A percentile compares a stretch with the other conserved stretches of the same genome.
phyloP scores from a whole-genome alignment of 2,797 vertebrate species.

The Cyclura pinguis region DNA sequence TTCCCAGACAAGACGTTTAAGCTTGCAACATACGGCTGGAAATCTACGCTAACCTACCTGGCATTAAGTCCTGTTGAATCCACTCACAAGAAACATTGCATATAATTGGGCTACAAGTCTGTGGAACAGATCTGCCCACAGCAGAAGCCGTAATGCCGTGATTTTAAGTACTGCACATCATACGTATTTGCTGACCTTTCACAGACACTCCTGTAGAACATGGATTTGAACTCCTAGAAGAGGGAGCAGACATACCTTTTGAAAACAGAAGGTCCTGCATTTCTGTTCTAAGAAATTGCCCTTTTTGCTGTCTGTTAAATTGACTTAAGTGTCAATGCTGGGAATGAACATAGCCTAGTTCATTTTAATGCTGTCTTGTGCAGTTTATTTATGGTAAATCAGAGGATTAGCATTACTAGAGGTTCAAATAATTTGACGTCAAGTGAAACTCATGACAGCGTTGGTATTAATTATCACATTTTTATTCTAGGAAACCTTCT shows the following conservation, averaged over 20 bases:
- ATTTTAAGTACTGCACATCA: background rate
- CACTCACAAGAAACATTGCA: background rate
- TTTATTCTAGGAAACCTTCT: constrained; percentile 72
- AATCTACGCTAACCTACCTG: too few relatives aligned
- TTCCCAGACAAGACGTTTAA: background rate
- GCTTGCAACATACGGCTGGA: background rate
- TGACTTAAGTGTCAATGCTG: constrained; percentile 52
- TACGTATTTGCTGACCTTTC: background rate
- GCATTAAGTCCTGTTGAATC: background rate
- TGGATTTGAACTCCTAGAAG: background rate
- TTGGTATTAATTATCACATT: constrained; percentile 66
- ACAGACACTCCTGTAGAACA: background rate
- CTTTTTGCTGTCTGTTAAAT: constrained; percentile 36
- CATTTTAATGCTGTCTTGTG: constrained; percentile 40
- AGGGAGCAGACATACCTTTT: background rate
- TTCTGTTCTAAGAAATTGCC: background rate
- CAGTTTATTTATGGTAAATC: constrained; percentile 53
- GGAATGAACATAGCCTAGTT: constrained; percentile 56
- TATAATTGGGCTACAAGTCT: background rate
- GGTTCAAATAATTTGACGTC: constrained; percentile 65
- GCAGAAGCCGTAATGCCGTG: background rate
- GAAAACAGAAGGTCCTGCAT: background rate
- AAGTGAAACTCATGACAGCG: constrained; percentile 50
- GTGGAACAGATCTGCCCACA: too few relatives aligned
- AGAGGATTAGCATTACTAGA: constrained; percentile 63